Conservation (phyloP, 2,113 vertebrate species). For the Heptranchias perlo region DNA sequence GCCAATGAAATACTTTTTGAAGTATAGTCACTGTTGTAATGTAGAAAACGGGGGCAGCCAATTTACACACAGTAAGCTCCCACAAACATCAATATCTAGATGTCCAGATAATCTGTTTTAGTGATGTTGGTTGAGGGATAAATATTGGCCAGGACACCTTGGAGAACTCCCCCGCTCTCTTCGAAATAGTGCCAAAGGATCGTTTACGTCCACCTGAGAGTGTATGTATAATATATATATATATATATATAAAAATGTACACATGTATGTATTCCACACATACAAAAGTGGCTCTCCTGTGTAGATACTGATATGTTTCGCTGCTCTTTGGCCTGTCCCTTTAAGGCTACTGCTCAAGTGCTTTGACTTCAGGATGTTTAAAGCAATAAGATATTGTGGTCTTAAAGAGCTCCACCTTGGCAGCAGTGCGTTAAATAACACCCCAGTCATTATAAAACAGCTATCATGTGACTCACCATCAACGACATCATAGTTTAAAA, state of each 20-base stretch:
- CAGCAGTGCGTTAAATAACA: not conserved
- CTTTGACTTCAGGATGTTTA: not conserved
- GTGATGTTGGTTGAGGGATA: not conserved
- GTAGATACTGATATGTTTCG: not conserved
- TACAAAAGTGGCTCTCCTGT: not conserved
- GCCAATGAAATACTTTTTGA: too few relatives aligned
- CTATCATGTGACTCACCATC: not conserved
- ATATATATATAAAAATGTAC: not conserved
- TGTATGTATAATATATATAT: too few relatives aligned
- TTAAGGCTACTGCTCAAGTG: not conserved
- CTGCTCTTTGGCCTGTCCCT: not conserved
- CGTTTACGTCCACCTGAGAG: not conserved
- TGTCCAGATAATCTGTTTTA: not conserved
- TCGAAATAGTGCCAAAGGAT: not conserved
- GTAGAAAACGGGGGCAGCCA: too few relatives aligned
- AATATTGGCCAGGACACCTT: not conserved
- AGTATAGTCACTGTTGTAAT: not conserved
- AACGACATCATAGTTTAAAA: not conserved
- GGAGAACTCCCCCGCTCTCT: not conserved
- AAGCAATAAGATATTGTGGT: not conserved
- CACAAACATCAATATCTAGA: too few relatives aligned
- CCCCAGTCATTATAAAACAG: not conserved
- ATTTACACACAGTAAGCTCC: too few relatives aligned
- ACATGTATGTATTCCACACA: not conserved
- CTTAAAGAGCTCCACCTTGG: not conserved